phyloP scores from a whole-genome alignment of 2,113 vertebrate species.

The Rana temporaria region DNA sequence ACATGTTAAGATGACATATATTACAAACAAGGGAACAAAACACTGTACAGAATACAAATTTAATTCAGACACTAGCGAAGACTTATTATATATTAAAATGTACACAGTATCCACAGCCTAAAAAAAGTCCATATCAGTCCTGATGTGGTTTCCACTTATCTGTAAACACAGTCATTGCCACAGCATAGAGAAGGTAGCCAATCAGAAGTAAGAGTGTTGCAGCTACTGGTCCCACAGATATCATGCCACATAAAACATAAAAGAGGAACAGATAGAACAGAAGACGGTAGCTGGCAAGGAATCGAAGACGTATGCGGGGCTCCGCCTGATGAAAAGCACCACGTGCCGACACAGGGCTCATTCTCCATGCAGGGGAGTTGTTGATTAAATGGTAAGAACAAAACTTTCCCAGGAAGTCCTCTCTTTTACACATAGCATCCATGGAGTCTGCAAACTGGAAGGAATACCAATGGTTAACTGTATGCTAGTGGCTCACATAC shows the following conservation, averaged over 20 bases:
- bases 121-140: constrained; percentile 52
- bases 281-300: constrained; percentile 88
- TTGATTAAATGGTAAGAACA: constrained; percentile 81
- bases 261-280: constrained; percentile 75
- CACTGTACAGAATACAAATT: background rate
- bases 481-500: background rate
- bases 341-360: constrained; percentile 67
- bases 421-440: constrained; percentile 80
- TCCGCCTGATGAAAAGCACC: constrained; percentile 36
- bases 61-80: background rate
- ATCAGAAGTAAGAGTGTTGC: constrained; percentile 76
- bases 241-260: constrained; percentile 76
- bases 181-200: constrained; percentile 76
- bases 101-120: background rate
- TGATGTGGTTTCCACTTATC: constrained; percentile 80
- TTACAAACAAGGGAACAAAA: too few relatives aligned
- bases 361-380: background rate
- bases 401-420: constrained; percentile 83
- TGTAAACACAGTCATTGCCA: constrained; percentile 73
- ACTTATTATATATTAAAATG: background rate
- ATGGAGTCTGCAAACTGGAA: constrained; percentile 84
- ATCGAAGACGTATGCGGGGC: constrained; percentile 85
- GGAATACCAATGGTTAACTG: background rate
- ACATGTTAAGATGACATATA: too few relatives aligned
- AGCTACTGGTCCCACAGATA: constrained; percentile 75